Evolutionary conservation across 1,140 invertebrate genomes (phyloP).

Genomic region (Brachionus plicatilis): DNA sequence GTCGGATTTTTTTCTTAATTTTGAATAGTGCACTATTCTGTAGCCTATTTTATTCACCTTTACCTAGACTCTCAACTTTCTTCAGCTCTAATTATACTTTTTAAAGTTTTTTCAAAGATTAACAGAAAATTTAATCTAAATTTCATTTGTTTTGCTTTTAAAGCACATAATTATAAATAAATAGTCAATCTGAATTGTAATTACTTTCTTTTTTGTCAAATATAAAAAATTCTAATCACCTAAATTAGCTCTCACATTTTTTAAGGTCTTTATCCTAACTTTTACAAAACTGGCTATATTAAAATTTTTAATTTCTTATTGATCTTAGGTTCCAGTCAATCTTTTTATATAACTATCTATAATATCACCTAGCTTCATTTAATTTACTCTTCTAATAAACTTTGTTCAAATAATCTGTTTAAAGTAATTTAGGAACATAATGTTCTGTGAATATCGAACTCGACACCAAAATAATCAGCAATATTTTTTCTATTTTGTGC

Average conservation of each 20-base stretch:
- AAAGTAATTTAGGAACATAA: not conserved
- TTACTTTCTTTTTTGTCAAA: not conserved
- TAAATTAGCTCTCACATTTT: not conserved
- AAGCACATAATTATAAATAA: not conserved
- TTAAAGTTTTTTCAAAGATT: not conserved
- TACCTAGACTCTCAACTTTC: not conserved
- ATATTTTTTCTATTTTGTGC: not conserved
- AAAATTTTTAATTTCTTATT: not conserved
- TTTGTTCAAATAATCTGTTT: no score
- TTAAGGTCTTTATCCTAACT: not conserved
- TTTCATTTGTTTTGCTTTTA: not conserved
- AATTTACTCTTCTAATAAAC: not conserved
- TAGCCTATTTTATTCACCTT: not conserved
- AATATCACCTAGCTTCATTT: not conserved
- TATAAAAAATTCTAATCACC: not conserved
- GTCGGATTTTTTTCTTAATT: slow-evolving; percentile 13
- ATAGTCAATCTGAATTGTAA: not conserved
- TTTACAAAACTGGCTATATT: not conserved
- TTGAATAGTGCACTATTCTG: not conserved
- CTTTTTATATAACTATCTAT: not conserved
- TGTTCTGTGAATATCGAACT: not conserved
- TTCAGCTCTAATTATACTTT: not conserved
- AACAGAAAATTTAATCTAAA: not conserved
- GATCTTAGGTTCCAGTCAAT: not conserved
- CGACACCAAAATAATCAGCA: not conserved